phyloP scores from a whole-genome alignment of 1,140 invertebrate genomes.

The Trichomalopsis sarcophagae region DNA sequence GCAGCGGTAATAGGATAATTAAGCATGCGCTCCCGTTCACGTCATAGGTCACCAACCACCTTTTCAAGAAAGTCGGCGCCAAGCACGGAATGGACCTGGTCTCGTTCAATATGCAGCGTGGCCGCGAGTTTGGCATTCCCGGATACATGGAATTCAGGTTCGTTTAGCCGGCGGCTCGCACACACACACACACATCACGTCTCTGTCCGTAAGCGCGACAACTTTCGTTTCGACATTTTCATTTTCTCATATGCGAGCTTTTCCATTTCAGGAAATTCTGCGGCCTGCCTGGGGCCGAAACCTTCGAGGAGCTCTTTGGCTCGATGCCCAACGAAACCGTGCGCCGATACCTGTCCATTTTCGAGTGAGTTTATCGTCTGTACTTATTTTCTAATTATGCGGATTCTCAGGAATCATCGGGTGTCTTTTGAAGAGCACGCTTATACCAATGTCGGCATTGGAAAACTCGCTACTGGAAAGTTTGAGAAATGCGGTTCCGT shows the following conservation, averaged over 20 bases:
- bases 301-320: constrained; percentile 90
- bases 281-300: constrained; percentile 85
- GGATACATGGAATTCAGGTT: constrained; percentile 92
- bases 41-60: constrained; percentile 86
- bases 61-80: constrained; percentile 91
- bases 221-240: constrained; percentile 40
- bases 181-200: too few relatives aligned
- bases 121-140: constrained; percentile 92
- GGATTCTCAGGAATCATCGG: not conserved
- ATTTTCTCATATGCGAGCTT: constrained; percentile 10
- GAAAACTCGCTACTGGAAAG: not conserved
- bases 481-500: not conserved
- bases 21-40: constrained; percentile 31
- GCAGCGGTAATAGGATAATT: not conserved
- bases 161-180: constrained; percentile 31
- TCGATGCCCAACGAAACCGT: constrained; percentile 94
- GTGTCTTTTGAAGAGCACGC: not conserved
- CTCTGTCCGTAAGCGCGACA: not conserved
- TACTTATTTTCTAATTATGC: constrained; percentile 2
- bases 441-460: not conserved
- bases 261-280: constrained; percentile 85
- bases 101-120: constrained; percentile 95
- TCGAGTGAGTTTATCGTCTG: constrained; percentile 78
- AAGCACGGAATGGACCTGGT: constrained; percentile 93
- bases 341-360: constrained; percentile 83